Evolutionary conservation across 2,113 vertebrate species (phyloP), one percentile per base, ranked within the genome.

Genomic region (Lophius piscatorius): DNA sequence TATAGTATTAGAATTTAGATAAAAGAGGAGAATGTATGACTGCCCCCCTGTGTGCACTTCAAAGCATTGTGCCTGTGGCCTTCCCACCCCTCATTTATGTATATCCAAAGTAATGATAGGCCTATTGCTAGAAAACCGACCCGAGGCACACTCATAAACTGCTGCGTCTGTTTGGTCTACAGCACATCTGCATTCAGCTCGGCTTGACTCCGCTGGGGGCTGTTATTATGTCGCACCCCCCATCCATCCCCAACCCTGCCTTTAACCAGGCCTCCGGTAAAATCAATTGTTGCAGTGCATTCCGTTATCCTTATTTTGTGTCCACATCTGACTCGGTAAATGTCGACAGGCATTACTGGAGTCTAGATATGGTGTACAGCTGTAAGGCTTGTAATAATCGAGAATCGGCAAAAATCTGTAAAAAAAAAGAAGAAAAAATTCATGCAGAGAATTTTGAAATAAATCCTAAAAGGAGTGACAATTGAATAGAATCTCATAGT

Each of bases 151-250:
- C 51, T 57, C 78, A 67, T 40, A 81, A 76, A 74, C 59, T 38
- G 44, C 49, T 21, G 38, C 60, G 35, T 22, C 56, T 60, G 46
- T 78, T 45, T 67, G 56, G 26, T 74, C 45, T 20, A 28, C 52
- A 57, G 51, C 56, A 78, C 45, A 46, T 63, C 76, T 60, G 52
- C 69, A 70, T 80, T 81, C 66, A 76, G 62, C 70, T 45, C 70
- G 12, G 57, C 22, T 29, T 54, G 54, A 64, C 64, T 71, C 59
- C n/a, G 38, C 59, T 6, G 28, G 35, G 64, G 40, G 33, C 47
- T 70, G 41, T 81, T 49, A 82, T 84, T 70, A 76, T 21, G 17
- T 33, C 13, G 29, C 34, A 5, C 22, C 47, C 28, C 36, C 16
- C 23, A n/a, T n/a, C n/a, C n/a, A n/a, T n/a, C n/a, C n/a, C n/a